A percentile compares a stretch with the other conserved stretches of the same genome.
Evolutionary conservation across 2,113 vertebrate genomes (phyloP).

Genomic region (Chaenocephalus aceratus): DNA sequence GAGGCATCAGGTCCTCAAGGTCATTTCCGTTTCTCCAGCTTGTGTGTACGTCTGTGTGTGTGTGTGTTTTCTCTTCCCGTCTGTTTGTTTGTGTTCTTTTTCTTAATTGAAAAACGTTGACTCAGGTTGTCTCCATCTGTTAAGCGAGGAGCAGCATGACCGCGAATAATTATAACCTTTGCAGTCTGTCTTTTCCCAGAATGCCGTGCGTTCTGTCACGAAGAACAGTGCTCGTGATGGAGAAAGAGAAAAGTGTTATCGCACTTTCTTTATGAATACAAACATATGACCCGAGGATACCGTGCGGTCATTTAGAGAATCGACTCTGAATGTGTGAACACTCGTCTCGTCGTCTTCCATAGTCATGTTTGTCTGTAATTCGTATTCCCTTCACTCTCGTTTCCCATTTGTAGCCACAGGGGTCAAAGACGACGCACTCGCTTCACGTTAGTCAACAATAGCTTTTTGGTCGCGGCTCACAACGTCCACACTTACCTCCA

Average conservation of each 20-base stretch:
- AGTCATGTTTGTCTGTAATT: conserved; percentile 72
- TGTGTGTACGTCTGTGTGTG: conserved; percentile 48
- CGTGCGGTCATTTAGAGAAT: conserved; percentile 63
- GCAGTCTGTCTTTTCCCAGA: conserved; percentile 65
- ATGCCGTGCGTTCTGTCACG: conserved; percentile 47
- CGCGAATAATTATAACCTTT: conserved; percentile 80
- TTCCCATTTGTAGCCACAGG: conserved; percentile 79
- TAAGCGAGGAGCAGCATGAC: conserved; percentile 75
- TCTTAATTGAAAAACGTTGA: conserved; percentile 83
- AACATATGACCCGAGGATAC: conserved; percentile 53
- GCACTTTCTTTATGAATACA: conserved; percentile 67
- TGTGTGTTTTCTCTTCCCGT: conserved; percentile 57
- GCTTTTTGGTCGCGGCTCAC: conserved; percentile 82
- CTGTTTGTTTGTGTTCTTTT: conserved; percentile 76
- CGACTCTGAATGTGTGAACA: conserved; percentile 70
- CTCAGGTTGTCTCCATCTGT: conserved; percentile 83
- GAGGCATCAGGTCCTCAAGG: conserved; percentile 82
- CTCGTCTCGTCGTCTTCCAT: conserved; percentile 54
- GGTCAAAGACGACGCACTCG: conserved; percentile 77
- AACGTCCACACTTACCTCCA: conserved; percentile 74
- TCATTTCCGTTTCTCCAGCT: conserved; percentile 75
- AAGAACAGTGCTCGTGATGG: conserved; percentile 31
- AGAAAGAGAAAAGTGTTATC: conserved; percentile 22
- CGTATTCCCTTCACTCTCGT: conserved; percentile 69
- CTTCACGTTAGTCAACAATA: conserved; percentile 81